Base-by-base conservation (phyloP, 1,140 invertebrate species). In the Acyrthosiphon pisum region DNA sequence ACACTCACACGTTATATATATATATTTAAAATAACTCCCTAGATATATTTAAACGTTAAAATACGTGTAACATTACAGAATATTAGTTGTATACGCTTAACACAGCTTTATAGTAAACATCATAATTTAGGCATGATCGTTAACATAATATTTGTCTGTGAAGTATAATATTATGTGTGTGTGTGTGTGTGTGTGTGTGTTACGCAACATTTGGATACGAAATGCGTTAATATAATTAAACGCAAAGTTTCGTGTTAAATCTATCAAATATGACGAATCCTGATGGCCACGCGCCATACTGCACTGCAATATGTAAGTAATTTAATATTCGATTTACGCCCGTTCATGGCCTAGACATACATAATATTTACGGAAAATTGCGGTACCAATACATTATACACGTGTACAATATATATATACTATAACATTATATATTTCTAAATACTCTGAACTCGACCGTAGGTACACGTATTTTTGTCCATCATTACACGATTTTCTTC, bases 401-500 rank as follows among this genome's bases (percentile, higher is more conserved):
- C 23, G 56, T 60, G 46, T 11, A 48, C 14, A 48, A 60, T 60
- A 60, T 41, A 30, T 30, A 30, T 30, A 30, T 60, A 60, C 11
- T 9, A 30, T 48, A 48, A 18, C n/a, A n/a, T n/a, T 35, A 81
- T 86, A 44, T 44, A 37, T 44, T 89, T 53, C 30, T 89, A 18
- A 89, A 89, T 50, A 53, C 20, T 89, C 11, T 41, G 87, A 23
- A 35, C n/a, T 35, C 87, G 44, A n/a, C 44, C 26, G 30, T 87
- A 88, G 60, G 60, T 3, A 68, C 60, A 68, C 60, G 22, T 60
- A 60, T 41, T 56, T 90, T 90, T 46, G 22, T 60, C 53, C 50
- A 22, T 60, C 89, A 11, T 41, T 90, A 44, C 53, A 90, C 23
- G 89, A 90, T 90, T 90, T 90, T 90, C 88, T n/a, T 60, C 53